Conservation (phyloP, 1,140 invertebrate genomes). For the Eupristina koningsbergeri region DNA sequence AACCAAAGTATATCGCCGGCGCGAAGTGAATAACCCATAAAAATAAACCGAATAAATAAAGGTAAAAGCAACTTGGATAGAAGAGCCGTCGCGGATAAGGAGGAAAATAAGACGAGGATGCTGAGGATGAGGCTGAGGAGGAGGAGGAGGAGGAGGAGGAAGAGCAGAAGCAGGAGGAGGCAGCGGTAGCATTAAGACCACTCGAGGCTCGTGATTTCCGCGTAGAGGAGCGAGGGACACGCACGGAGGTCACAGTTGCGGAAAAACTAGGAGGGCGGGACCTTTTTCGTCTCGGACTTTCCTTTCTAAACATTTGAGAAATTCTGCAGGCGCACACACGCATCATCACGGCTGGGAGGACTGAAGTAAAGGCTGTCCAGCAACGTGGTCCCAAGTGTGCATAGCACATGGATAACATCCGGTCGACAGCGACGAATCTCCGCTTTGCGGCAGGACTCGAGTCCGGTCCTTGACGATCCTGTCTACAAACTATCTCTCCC, state of each 20-base stretch:
- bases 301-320: conserved; percentile 42
- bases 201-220: conserved; percentile 9
- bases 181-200: conserved; percentile 41
- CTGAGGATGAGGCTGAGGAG: conserved; percentile 29
- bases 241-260: background rate
- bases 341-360: conserved; percentile 38
- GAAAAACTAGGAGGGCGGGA: background rate
- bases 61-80: conserved; percentile 17
- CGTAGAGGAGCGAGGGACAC: conserved; percentile 11
- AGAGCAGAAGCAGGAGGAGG: background rate
- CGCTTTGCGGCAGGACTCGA: conserved; percentile 44
- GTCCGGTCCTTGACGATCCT: conserved; percentile 34
- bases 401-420: conserved; percentile 52
- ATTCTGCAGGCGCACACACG: conserved; percentile 46
- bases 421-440: conserved; percentile 45
- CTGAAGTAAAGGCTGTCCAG: background rate
- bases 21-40: conserved; percentile 34
- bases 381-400: conserved; percentile 13
- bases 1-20: conserved; percentile 37
- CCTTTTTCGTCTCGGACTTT: conserved; percentile 2
- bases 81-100: background rate
- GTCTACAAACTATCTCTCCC: conserved; percentile 36
- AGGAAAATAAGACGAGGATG: background rate
- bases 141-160: background rate
- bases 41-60: conserved; percentile 53